phyloP scores from a whole-genome alignment of 2,113 vertebrate species.

The Chascanopsetta lugubris region DNA sequence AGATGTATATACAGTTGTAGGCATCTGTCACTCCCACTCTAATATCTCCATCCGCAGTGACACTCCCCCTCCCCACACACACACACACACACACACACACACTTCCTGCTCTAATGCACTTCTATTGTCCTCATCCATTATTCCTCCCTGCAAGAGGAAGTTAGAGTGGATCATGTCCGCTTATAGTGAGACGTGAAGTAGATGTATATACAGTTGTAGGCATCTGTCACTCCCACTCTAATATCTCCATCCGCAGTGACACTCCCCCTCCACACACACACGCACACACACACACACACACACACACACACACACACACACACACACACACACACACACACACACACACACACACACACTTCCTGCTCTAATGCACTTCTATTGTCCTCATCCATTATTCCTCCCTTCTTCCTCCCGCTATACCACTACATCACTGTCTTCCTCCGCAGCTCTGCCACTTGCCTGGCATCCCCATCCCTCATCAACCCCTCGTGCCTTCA shows the following conservation, averaged over 20 bases:
- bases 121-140: conserved; percentile 84
- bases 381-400: conserved; percentile 84
- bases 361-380: conserved; percentile 81
- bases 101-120: conserved; percentile 79
- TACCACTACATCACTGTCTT: conserved; percentile 79
- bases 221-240: conserved; percentile 26
- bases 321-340: too few relatives aligned
- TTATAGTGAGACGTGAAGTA: conserved; percentile 38
- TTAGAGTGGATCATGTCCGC: conserved; percentile 25
- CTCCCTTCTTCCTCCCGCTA: conserved; percentile 44
- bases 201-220: conserved; percentile 26
- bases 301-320: too few relatives aligned
- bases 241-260: conserved; percentile 17
- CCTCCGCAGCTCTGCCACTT: conserved; percentile 63
- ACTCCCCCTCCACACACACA: conserved; percentile 1
- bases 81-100: too few relatives aligned
- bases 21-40: conserved; percentile 26
- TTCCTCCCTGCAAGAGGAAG: conserved; percentile 54
- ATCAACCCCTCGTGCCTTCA: conserved; percentile 34
- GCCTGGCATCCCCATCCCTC: conserved; percentile 71
- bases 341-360: conserved; percentile 55
- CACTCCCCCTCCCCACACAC: conserved; percentile 1
- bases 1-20: conserved; percentile 24
- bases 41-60: conserved; percentile 17
- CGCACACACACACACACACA: too few relatives aligned